Conservation (phyloP, 2,113 vertebrate genomes). For the Lucifuga dentata region DNA sequence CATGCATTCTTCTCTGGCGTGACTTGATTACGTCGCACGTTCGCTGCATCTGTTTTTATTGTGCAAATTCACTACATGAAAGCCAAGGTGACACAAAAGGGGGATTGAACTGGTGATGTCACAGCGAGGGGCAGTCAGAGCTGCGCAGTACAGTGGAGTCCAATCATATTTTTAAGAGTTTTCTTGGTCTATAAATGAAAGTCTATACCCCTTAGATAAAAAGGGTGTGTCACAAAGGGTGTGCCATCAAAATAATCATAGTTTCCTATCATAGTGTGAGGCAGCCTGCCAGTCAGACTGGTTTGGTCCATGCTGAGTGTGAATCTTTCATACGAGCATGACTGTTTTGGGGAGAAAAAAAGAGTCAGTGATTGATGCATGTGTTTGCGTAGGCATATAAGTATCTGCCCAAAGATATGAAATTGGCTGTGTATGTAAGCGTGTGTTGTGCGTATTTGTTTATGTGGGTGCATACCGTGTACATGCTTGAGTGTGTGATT, state of each 20-base stretch:
- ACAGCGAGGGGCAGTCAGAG: constrained; percentile 42
- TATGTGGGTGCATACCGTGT: constrained; percentile 26
- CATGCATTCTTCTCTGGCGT: no score
- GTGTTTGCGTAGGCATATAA: constrained; percentile 54
- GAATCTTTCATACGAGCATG: constrained; percentile 28
- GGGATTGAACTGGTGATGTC: constrained; percentile 53
- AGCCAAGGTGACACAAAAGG: constrained; percentile 62
- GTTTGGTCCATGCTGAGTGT: constrained; percentile 24
- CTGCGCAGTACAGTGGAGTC: no score
- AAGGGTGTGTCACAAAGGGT: constrained; percentile 25
- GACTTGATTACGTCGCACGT: constrained; percentile 28
- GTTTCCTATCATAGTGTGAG: constrained; percentile 48
- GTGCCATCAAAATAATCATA: constrained; percentile 61
- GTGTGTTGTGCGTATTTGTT: constrained; percentile 17
- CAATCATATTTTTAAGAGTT: constrained; percentile 35
- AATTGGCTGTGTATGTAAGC: constrained; percentile 23
- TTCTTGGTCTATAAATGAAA: constrained; percentile 50
- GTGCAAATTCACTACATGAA: constrained; percentile 31
- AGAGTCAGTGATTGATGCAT: constrained; percentile 64
- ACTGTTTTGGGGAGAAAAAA: constrained; percentile 44
- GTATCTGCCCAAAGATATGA: constrained; percentile 61
- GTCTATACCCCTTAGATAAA: constrained; percentile 40
- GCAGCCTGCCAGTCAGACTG: constrained; percentile 45
- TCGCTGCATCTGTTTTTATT: constrained; percentile 16
- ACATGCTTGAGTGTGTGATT: constrained; percentile 16